phyloP scores from a whole-genome alignment of 2,888 invertebrate genomes.

The Lithophane leautieri region DNA sequence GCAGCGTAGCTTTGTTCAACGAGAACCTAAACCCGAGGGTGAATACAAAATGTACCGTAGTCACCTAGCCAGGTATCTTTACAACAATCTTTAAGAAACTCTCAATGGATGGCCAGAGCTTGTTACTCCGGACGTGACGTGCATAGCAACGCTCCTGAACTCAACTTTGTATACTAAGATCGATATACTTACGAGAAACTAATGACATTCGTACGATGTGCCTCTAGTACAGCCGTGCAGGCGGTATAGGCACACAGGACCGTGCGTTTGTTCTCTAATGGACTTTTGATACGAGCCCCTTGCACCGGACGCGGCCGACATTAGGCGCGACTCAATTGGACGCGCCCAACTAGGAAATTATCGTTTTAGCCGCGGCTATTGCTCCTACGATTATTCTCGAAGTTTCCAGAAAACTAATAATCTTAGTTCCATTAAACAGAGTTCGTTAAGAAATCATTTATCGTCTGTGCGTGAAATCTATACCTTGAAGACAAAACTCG shows the following conservation, averaged over 20 bases:
- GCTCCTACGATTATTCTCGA: slow-evolving; percentile 31
- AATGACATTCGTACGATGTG: slow-evolving; percentile 46
- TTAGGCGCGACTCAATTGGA: slow-evolving; percentile 59
- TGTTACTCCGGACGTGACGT: slow-evolving; percentile 52
- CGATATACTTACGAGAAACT: slow-evolving; percentile 49
- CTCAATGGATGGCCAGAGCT: slow-evolving; percentile 41
- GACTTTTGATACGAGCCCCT: slow-evolving; percentile 61
- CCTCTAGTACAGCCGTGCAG: neutral
- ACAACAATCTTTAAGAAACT: slow-evolving; percentile 37
- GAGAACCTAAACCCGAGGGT: slow-evolving; percentile 44
- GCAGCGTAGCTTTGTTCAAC: slow-evolving; percentile 38
- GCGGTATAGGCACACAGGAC: neutral
- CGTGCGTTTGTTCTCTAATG: slow-evolving; percentile 59
- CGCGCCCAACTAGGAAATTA: slow-evolving; percentile 59
- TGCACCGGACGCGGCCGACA: slow-evolving; percentile 49
- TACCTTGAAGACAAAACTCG: slow-evolving; percentile 32
- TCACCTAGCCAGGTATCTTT: slow-evolving; percentile 38
- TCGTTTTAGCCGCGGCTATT: slow-evolving; percentile 55
- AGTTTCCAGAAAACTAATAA: slow-evolving; percentile 49
- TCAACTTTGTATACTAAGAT: slow-evolving; percentile 32
- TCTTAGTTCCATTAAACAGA: slow-evolving; percentile 32
- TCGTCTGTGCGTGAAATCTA: slow-evolving; percentile 37
- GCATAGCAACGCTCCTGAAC: slow-evolving; percentile 37
- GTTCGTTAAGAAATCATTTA: slow-evolving; percentile 28
- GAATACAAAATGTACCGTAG: slow-evolving; percentile 36